Evolutionary conservation across 2,113 vertebrate species (phyloP).

Genomic region (Scolopax mira): DNA sequence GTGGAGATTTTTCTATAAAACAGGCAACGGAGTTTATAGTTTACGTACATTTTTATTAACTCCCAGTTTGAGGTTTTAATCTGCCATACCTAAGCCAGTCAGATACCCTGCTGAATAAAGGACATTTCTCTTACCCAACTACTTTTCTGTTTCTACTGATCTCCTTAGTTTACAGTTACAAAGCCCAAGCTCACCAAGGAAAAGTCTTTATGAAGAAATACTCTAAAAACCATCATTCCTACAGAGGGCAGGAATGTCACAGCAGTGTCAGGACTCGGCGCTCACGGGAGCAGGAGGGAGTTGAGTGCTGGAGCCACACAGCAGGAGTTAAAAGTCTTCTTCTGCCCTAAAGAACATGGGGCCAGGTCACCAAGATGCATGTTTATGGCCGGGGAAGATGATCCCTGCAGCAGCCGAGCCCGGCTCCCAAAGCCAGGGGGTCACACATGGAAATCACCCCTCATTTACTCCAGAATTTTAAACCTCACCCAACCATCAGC

Average conservation of each 20-base stretch:
- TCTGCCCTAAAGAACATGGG: neutral
- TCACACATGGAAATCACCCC: neutral
- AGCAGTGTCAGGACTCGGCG: neutral
- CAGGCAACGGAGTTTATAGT: neutral
- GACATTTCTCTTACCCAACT: neutral
- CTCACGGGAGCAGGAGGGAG: rapidly evolving
- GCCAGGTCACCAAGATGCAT: neutral
- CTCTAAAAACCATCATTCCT: neutral
- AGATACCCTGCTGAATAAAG: neutral
- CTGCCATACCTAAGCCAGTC: neutral
- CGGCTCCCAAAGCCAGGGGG: neutral
- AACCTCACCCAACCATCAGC: neutral
- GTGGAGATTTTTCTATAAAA: neutral
- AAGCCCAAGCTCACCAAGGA: neutral
- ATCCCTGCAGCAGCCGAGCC: neutral
- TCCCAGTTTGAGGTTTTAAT: neutral
- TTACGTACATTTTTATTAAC: neutral
- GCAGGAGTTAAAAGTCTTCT: neutral
- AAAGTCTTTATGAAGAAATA: neutral
- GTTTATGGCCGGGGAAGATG: neutral
- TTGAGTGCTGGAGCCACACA: rapidly evolving
- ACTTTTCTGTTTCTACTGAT: neutral
- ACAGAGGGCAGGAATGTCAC: neutral
- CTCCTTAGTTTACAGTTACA: neutral
- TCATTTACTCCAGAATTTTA: neutral